Evolutionary conservation across 2,888 invertebrate species (phyloP).

Genomic region (Eupithecia tripunctaria): DNA sequence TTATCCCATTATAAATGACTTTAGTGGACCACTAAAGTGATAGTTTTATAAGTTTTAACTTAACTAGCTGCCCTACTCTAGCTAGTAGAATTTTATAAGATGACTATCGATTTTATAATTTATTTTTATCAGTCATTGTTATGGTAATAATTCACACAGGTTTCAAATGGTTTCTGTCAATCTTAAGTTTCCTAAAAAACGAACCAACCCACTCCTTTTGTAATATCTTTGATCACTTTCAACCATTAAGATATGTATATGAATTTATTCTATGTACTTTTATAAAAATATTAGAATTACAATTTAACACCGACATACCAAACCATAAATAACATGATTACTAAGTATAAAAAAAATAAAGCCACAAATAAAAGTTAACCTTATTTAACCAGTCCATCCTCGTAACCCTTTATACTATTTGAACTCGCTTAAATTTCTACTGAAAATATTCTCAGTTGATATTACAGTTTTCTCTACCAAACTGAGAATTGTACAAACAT

Average conservation of each 20-base stretch:
- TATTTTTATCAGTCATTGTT: conserved; percentile 63
- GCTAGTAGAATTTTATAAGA: conserved; percentile 56
- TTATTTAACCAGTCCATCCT: too few relatives aligned
- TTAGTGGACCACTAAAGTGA: too few relatives aligned
- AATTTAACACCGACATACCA: neutral
- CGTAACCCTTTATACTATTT: neutral
- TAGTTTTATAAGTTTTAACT: neutral
- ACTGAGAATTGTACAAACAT: conserved; percentile 5
- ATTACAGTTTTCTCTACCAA: neutral
- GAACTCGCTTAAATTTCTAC: neutral
- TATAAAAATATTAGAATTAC: neutral
- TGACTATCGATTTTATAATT: conserved; percentile 66
- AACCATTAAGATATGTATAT: too few relatives aligned
- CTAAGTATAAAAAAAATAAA: too few relatives aligned
- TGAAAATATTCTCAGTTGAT: neutral
- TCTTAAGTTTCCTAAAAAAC: neutral
- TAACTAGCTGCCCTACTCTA: conserved; percentile 12
- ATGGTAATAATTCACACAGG: conserved; percentile 68
- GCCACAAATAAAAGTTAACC: too few relatives aligned
- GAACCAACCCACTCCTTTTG: neutral
- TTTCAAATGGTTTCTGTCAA: conserved; percentile 17
- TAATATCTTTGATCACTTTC: neutral
- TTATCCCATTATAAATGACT: too few relatives aligned
- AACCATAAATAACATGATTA: neutral
- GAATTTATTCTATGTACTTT: neutral